Conservation (phyloP, 1,140 invertebrate genomes). For the Ceratosolen fusciceps region DNA sequence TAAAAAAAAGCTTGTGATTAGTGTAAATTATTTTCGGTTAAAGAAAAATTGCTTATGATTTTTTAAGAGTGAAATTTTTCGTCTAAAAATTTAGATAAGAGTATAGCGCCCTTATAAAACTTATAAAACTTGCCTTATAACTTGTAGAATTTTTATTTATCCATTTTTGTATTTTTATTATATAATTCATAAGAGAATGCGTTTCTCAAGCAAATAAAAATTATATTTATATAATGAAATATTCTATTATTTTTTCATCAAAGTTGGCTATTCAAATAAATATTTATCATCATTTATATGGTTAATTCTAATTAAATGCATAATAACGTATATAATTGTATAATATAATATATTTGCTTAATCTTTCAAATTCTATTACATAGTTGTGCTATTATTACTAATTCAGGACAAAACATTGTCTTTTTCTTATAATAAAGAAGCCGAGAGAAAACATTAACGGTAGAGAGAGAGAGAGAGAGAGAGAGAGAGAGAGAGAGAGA, state of each 20-base stretch:
- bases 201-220: conserved; percentile 25
- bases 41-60: conserved; percentile 44
- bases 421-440: conserved; percentile 40
- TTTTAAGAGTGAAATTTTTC: conserved; percentile 47
- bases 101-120: conserved; percentile 17
- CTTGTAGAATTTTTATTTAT: conserved; percentile 27
- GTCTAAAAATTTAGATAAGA: conserved; percentile 25
- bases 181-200: conserved; percentile 26
- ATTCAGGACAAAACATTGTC: conserved; percentile 32
- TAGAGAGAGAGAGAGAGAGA: not conserved
- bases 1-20: conserved; percentile 32
- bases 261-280: conserved; percentile 14
- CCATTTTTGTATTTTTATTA: conserved; percentile 24
- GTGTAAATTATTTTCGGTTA: conserved; percentile 29
- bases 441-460: not conserved
- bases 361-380: conserved; percentile 20
- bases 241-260: conserved; percentile 14
- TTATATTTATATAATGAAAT: conserved; percentile 14
- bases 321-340: conserved; percentile 14
- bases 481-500: not conserved
- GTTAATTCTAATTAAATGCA: conserved; percentile 7
- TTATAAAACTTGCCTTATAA: conserved; percentile 39
- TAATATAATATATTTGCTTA: conserved; percentile 10
- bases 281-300: conserved; percentile 13
- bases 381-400: conserved; percentile 37